Evolutionary conservation across 2,113 vertebrate species (phyloP).

Genomic region (Strigops habroptila): DNA sequence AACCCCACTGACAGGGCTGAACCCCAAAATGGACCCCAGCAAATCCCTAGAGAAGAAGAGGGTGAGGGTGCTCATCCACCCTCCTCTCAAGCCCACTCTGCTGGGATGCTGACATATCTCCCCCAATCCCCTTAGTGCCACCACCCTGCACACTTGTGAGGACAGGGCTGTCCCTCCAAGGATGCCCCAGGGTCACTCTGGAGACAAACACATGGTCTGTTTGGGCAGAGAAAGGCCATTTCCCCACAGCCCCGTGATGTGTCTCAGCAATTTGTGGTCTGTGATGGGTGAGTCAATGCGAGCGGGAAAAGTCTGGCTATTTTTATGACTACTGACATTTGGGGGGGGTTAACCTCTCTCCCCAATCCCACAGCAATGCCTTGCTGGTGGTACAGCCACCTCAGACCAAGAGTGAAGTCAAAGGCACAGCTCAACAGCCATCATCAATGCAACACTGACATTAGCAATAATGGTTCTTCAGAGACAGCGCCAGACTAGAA

Average conservation of each 20-base stretch:
- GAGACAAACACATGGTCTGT: neutral
- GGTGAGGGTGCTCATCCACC: neutral
- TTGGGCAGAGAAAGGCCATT: neutral
- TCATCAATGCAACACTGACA: neutral
- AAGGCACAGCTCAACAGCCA: neutral
- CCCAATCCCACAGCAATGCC: neutral
- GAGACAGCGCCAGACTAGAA: neutral
- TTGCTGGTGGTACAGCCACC: neutral
- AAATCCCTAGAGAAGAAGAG: neutral
- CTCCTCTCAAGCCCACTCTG: neutral
- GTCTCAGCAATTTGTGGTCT: neutral
- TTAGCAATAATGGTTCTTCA: neutral
- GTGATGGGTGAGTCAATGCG: neutral
- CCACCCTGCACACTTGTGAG: accelerated
- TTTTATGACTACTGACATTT: neutral
- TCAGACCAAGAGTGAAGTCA: neutral
- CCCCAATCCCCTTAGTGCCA: neutral
- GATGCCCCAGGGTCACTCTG: neutral
- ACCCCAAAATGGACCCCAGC: neutral
- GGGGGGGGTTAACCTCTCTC: neutral
- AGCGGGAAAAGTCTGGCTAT: neutral
- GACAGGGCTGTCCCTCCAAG: neutral
- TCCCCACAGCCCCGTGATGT: neutral
- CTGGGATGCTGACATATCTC: neutral
- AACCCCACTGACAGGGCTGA: neutral